Conservation (phyloP, 2,888 invertebrate species). For the Leucophenga montana region DNA sequence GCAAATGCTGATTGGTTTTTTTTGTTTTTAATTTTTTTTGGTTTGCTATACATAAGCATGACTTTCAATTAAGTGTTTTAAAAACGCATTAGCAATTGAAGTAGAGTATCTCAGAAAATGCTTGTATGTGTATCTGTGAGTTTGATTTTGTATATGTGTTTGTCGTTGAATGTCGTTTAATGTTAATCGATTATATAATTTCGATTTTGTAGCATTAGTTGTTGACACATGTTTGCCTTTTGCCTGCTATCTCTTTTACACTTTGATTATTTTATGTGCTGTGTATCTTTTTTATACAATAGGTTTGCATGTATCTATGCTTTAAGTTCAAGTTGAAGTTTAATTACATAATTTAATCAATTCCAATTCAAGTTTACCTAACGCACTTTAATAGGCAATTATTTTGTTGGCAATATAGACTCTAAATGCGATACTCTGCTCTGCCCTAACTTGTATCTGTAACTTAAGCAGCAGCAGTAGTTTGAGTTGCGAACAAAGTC, state of each 20-base stretch:
- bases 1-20: not conserved
- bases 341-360: conserved; percentile 55
- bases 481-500: not conserved
- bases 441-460: not conserved
- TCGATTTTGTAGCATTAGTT: conserved; percentile 4
- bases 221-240: too few relatives aligned
- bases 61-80: conserved; percentile 31
- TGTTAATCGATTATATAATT: conserved; percentile 36
- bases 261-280: too few relatives aligned
- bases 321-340: conserved; percentile 58
- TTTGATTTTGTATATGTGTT: conserved; percentile 5
- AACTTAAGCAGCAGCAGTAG: not conserved
- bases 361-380: not conserved
- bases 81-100: conserved; percentile 25
- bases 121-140: not conserved
- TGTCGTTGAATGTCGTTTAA: conserved; percentile 23
- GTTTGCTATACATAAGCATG: conserved; percentile 7
- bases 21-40: not conserved
- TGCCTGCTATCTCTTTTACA: too few relatives aligned
- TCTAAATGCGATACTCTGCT: not conserved
- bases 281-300: too few relatives aligned
- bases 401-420: not conserved
- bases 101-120: not conserved
- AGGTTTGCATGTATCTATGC: not conserved
- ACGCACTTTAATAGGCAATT: conserved; percentile 14